phyloP scores from a whole-genome alignment of 2,888 invertebrate genomes.

The Leptinotarsa haldemani region DNA sequence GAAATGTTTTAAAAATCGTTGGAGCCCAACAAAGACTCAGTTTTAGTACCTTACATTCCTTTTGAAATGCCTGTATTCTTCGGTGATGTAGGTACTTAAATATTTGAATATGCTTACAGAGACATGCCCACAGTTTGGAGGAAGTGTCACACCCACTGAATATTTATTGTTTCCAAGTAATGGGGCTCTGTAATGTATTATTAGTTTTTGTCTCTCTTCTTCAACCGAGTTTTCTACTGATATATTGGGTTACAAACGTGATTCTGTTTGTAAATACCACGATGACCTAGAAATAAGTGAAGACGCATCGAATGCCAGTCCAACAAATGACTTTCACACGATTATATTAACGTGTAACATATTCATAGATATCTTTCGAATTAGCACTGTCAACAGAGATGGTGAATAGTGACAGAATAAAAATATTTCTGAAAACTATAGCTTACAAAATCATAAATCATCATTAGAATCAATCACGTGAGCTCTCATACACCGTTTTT shows the following conservation, averaged over 20 bases:
- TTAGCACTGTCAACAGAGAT: no score
- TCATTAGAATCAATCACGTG: no score
- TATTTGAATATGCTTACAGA: not conserved
- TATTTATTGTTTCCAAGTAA: constrained; percentile 8
- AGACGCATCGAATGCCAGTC: not conserved
- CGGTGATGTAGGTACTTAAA: not conserved
- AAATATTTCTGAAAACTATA: no score
- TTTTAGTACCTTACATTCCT: not conserved
- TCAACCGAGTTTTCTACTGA: no score
- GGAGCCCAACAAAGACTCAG: no score
- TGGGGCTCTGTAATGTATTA: not conserved
- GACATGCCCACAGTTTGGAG: constrained; percentile 18
- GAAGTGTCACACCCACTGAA: constrained; percentile 15
- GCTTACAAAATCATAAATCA: no score
- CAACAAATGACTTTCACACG: not conserved
- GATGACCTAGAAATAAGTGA: constrained; percentile 6
- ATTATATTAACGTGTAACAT: not conserved
- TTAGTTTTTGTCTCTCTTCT: no score
- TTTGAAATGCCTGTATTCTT: constrained; percentile 2
- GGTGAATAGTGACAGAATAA: no score
- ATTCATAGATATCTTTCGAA: not conserved
- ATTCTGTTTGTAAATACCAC: constrained; percentile 1
- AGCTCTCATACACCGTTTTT: no score
- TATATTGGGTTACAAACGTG: no score
- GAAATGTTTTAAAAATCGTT: no score